Base-by-base conservation (phyloP, 2,113 vertebrate species). In the Potamarius usumacintae region DNA sequence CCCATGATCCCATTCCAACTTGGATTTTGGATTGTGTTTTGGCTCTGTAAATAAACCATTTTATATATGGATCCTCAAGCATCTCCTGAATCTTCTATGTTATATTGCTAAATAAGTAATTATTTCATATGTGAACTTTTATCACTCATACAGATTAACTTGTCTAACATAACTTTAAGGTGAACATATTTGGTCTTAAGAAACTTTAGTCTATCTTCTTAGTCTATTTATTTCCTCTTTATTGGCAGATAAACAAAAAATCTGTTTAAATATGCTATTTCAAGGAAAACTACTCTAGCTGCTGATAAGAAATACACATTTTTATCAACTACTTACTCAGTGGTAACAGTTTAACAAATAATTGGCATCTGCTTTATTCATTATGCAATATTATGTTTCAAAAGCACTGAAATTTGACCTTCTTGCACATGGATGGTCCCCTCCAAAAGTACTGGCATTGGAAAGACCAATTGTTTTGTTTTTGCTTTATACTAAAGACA, bases 331-430 rank as follows among this genome's bases (percentile, higher is more conserved):
- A 30, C 14, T 72, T 72, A 18, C 27, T 34, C 67, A 42, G 12
- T 69, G 27, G 14, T 34, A 69, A 34, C 5, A 34, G 15, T 74
- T 74, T 10, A 78, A 7, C 22, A 53, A 15, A 53, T 15, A 53
- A 78, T 76, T 76, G 9, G 14, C 5, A 34, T 42, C 6, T 76
- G 20, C 2, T 4, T 4, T 9, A 76, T 50, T 50, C 42, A 50
- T 25, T 52, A 22, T 65, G 9, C 15, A 83, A 15, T n/a, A n/a
- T 4, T 63, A 11, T 82, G 34, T 11, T 11, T 20, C 7, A 7
- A 52, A 27, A 65, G 58, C 91, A 91, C 87, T 85, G 89, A 87
- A 86, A 57, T 90, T 89, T 89, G 91, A 88, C 71, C 81, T 62
- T 25, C 34, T 53, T 65, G 42, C 63, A 63, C 25, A 22, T 69